Conservation (phyloP, 2,113 vertebrate genomes). For the Neolamprologus toae region DNA sequence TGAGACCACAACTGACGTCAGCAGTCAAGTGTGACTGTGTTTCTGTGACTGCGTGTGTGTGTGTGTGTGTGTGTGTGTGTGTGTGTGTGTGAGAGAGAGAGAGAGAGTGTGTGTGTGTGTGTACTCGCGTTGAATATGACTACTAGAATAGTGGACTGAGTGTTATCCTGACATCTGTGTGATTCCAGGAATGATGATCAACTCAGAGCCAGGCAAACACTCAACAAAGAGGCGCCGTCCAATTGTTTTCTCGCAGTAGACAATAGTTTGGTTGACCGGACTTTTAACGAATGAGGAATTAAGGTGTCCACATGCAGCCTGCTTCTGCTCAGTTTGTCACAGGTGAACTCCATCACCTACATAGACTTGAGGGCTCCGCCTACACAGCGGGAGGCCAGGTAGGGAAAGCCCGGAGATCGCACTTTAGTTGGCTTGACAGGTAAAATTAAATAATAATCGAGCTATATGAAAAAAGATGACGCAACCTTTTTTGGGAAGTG, state of each 20-base stretch:
- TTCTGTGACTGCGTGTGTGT: conserved; percentile 6
- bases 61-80: not conserved
- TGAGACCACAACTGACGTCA: conserved; percentile 62
- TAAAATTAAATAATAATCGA: not conserved
- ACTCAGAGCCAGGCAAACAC: not conserved
- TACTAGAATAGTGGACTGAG: not conserved
- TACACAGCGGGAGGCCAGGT: conserved; percentile 28
- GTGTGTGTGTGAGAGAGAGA: not conserved
- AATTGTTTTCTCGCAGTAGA: not conserved
- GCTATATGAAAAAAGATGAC: not conserved
- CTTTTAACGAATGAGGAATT: conserved; percentile 6
- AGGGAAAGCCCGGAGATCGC: not conserved
- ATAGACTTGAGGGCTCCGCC: conserved; percentile 3
- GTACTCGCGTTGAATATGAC: not conserved
- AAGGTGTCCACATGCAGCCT: conserved; percentile 26
- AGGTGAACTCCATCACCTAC: conserved; percentile 24
- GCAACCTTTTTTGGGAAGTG: not conserved
- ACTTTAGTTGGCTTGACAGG: not conserved
- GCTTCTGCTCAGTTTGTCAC: not conserved
- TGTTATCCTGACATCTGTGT: conserved; percentile 16
- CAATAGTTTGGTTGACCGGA: not conserved
- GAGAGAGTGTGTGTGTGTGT: not conserved
- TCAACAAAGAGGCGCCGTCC: not conserved
- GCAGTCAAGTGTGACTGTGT: conserved; percentile 24
- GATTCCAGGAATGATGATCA: conserved; percentile 23